A percentile compares a stretch with the other conserved stretches of the same genome.
Conservation (phyloP, 1,140 invertebrate genomes). For the Agrilus planipennis region DNA sequence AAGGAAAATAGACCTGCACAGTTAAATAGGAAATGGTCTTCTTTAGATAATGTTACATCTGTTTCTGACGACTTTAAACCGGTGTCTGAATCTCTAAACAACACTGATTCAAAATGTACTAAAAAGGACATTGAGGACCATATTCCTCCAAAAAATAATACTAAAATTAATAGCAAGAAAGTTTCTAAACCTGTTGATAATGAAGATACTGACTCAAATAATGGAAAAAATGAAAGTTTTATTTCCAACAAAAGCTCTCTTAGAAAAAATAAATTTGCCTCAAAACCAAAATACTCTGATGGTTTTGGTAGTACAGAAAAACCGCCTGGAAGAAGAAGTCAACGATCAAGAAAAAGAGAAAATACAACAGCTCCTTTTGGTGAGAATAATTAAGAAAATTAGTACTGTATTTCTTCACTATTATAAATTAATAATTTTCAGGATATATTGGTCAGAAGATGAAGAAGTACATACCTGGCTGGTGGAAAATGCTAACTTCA, state of each 20-base stretch:
- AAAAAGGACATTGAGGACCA: too few relatives aligned
- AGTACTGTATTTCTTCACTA: constrained; percentile 12
- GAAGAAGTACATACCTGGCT: constrained; percentile 47
- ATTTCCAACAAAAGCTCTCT: constrained; percentile 22
- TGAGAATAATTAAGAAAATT: constrained; percentile 16
- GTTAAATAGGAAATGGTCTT: constrained; percentile 43
- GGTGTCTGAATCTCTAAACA: too few relatives aligned
- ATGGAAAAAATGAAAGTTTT: constrained; percentile 22
- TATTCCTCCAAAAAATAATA: too few relatives aligned
- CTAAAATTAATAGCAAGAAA: constrained; percentile 33
- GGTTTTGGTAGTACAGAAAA: constrained; percentile 18
- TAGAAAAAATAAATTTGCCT: constrained; percentile 22
- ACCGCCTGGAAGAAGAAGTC: constrained; percentile 26
- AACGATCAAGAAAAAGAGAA: constrained; percentile 25
- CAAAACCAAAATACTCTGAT: constrained; percentile 21
- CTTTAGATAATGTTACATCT: constrained; percentile 40
- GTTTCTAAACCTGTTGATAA: constrained; percentile 28
- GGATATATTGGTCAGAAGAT: constrained; percentile 31
- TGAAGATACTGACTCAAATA: constrained; percentile 19
- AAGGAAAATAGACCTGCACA: constrained; percentile 30
- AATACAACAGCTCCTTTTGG: constrained; percentile 23
- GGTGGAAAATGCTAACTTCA: constrained; percentile 54
- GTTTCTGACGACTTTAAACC: too few relatives aligned
- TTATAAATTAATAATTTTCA: constrained; percentile 14
- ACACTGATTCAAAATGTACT: too few relatives aligned